Conservation (phyloP, 2,113 vertebrate genomes). For the Eurystomus gularis region DNA sequence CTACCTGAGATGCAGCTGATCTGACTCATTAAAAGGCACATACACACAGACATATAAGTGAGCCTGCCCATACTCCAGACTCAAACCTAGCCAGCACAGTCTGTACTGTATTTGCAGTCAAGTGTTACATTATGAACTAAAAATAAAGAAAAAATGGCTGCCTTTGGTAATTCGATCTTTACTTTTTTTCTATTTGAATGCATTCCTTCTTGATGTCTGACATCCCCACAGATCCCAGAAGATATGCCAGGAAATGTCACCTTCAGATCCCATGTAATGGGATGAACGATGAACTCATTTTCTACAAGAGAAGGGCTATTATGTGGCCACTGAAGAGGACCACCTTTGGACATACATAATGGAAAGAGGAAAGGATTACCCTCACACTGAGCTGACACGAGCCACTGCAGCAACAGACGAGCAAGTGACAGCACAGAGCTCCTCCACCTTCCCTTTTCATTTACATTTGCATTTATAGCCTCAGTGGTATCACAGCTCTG, state of each 20-base stretch:
- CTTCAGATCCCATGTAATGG: neutral
- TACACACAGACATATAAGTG: neutral
- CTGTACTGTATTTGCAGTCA: neutral
- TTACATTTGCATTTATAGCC: neutral
- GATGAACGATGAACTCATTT: neutral
- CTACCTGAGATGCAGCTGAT: neutral
- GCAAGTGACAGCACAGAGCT: neutral
- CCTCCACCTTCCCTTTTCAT: neutral
- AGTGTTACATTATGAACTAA: neutral
- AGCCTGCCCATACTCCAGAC: neutral
- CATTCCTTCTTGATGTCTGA: neutral
- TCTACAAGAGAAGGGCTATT: neutral
- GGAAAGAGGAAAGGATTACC: neutral
- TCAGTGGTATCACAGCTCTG: neutral
- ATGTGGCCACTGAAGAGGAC: neutral
- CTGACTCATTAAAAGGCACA: too few relatives aligned
- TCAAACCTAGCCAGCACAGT: neutral
- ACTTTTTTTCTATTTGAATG: neutral
- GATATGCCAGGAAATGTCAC: neutral
- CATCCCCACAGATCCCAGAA: neutral
- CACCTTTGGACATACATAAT: neutral
- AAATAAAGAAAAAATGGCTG: neutral
- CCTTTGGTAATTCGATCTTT: neutral
- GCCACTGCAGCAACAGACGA: neutral
- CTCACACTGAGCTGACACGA: neutral